Conservation (phyloP, 2,888 invertebrate species). For the Hartigia nigra region DNA sequence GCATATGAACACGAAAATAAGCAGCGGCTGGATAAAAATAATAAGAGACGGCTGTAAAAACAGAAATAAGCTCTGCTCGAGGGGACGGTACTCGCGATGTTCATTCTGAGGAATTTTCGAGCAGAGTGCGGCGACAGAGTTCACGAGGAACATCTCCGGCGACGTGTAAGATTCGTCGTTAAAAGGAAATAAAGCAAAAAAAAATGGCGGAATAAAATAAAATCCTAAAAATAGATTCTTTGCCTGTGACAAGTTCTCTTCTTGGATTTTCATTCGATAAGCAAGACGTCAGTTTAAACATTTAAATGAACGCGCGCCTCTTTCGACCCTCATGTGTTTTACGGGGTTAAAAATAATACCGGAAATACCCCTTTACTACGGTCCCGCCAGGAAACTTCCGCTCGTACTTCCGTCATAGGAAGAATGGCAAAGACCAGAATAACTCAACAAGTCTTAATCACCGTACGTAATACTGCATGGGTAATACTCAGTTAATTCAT, state of each 20-base stretch:
- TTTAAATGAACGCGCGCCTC: neutral
- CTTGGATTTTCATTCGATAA: neutral
- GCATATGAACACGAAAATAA: slow-evolving; percentile 47
- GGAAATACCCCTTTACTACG: neutral
- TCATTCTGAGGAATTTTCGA: slow-evolving; percentile 3
- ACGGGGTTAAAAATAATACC: neutral
- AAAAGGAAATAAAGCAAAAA: neutral
- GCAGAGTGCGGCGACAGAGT: neutral
- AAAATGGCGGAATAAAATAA: neutral
- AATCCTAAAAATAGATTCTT: neutral
- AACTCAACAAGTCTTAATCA: neutral
- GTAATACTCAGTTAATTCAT: neutral
- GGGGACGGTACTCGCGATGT: neutral
- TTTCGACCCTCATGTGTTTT: neutral
- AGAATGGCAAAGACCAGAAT: neutral
- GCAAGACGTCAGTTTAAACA: neutral
- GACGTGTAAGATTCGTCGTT: neutral
- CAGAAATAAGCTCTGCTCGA: slow-evolving; percentile 40
- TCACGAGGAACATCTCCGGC: neutral
- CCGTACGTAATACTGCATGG: neutral
- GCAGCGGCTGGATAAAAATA: slow-evolving; percentile 49
- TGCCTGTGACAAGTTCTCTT: neutral
- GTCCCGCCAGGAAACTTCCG: neutral
- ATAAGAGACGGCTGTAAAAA: slow-evolving; percentile 48
- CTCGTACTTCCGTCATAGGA: neutral